Base-by-base conservation (phyloP, 2,113 vertebrate genomes). In the Oreochromis spilurus region DNA sequence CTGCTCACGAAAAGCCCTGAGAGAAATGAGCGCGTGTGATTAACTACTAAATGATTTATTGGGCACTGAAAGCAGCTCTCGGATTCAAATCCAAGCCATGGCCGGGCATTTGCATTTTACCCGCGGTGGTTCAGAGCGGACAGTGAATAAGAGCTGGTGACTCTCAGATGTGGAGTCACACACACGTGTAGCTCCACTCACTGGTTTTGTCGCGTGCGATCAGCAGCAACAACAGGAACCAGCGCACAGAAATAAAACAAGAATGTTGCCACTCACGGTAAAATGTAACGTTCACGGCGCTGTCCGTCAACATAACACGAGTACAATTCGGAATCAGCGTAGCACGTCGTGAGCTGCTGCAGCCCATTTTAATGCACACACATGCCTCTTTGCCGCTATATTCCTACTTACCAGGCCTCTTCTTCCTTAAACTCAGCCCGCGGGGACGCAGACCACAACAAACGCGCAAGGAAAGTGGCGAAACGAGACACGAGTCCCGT, bases 171-270 rank as follows among this genome's bases (percentile, higher is more conserved):
- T 78, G 50, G 62, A 91, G 57, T 82, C 86, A 81, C 75, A 84
- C 79, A 84, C 94, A 93, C 93, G 94, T 94, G 94, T 50, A 87
- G 82, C 84, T 83, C 83, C 90, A 90, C 70, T 91, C 88, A 92
- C 89, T 58, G 53, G 3, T 24, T 26, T 11, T 3, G 50, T 77
- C 78, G 72, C 83, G 79, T 43, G 65, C 52, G 77, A 82, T 2
- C 83, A 16, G 72, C 11, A 60, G 72, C 72, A 57, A 75, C 83
- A 67, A 45, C 9, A 9, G 10, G 5, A 67, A 40, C 50, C 21
- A 53, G 72, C 72, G 45, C 17, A 10, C 29, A 0, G 2, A 17
- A 5, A 16, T 9, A 62, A 38, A 78, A 62, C 19, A 65, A 65
- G 38, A 38, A 85, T 16, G 34, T 10, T 11, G n/a, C 55, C 82